Conservation (phyloP, 2,888 invertebrate species). For the Drosophila nigricruria region DNA sequence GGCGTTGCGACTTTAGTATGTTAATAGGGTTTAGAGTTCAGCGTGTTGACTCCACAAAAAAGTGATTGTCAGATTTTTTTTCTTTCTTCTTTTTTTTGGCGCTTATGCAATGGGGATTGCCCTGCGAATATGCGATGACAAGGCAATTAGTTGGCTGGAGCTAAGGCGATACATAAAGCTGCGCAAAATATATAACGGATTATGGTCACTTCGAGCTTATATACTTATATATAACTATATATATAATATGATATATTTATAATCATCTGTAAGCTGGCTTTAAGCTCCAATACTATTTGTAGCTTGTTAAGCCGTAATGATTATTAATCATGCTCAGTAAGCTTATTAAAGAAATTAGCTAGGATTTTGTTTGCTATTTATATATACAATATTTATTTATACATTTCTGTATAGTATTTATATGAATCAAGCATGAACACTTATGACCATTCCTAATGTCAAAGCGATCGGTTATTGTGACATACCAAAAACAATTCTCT, state of each 20-base stretch:
- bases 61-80: constrained; percentile 16
- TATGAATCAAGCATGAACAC: too few species aligned
- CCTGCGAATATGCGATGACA: constrained; percentile 19
- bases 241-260: not conserved
- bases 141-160: constrained; percentile 7
- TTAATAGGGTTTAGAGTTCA: constrained; percentile 56
- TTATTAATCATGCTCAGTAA: not conserved
- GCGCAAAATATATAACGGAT: not conserved
- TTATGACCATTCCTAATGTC: too few species aligned
- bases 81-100: not conserved
- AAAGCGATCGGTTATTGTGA: too few species aligned
- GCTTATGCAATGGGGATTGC: constrained; percentile 25
- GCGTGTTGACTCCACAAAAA: constrained; percentile 24
- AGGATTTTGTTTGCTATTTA: too few species aligned
- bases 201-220: constrained; percentile 1
- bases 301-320: not conserved
- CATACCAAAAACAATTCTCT: too few species aligned
- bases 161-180: constrained; percentile 1
- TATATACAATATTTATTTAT: too few species aligned
- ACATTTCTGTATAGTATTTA: not conserved
- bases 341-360: not conserved
- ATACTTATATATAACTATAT: not conserved
- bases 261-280: not conserved
- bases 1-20: constrained; percentile 55
- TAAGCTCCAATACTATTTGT: not conserved